Percentiles rank a stretch among this genome's conserved stretches.
phyloP scores from a whole-genome alignment of 2,113 vertebrate species.

The Chlorodrepanis virens region DNA sequence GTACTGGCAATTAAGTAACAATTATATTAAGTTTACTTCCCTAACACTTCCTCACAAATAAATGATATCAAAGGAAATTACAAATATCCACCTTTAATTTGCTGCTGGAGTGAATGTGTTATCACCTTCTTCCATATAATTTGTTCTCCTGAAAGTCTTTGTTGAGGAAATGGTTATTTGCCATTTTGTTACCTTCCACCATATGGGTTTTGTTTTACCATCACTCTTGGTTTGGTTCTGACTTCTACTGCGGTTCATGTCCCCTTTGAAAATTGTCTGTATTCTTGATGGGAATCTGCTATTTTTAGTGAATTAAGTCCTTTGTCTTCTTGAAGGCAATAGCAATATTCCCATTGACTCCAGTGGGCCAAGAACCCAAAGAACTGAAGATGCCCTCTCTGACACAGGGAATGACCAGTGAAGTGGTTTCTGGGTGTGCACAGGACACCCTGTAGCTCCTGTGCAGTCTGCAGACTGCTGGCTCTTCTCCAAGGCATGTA shows the following conservation, averaged over 20 bases:
- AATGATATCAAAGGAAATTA: not conserved
- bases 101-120: not conserved
- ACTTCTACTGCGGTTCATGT: not conserved
- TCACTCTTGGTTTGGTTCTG: not conserved
- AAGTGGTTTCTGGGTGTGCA: not conserved
- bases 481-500: not conserved
- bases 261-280: not conserved
- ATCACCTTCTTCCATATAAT: not conserved
- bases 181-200: not conserved
- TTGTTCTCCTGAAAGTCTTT: conserved; percentile 14
- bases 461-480: not conserved
- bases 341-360: not conserved
- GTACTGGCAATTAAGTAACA: not conserved
- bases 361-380: not conserved
- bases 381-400: not conserved
- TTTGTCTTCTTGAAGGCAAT: not conserved
- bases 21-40: not conserved
- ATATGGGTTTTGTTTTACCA: not conserved
- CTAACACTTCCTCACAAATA: not conserved
- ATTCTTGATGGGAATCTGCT: not conserved
- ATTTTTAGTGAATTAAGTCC: not conserved
- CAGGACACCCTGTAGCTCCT: rapidly evolving
- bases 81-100: not conserved
- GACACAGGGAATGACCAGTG: not conserved
- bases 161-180: conserved; percentile 9